phyloP scores from a whole-genome alignment of 2,113 vertebrate species.

The Trinectes maculatus region DNA sequence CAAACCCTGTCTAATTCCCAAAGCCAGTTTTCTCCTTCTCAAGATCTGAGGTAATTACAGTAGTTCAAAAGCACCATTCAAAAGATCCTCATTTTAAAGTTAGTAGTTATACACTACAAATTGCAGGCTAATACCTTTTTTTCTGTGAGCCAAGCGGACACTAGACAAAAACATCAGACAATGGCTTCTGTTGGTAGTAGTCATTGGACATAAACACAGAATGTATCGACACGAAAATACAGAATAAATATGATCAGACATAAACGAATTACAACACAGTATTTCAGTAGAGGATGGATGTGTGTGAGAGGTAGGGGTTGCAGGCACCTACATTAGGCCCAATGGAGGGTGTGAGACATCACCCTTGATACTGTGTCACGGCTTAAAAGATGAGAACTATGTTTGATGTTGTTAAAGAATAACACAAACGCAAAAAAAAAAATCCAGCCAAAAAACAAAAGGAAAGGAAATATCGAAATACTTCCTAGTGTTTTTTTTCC shows the following conservation, averaged over 20 bases:
- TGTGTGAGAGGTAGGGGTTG: constrained; percentile 82
- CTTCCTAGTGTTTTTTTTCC: constrained; percentile 8
- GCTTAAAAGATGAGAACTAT: constrained; percentile 57
- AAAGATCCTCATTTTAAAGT: constrained; percentile 55
- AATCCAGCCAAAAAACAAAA: background rate
- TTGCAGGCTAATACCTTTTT: constrained; percentile 47
- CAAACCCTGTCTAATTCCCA: constrained; percentile 31
- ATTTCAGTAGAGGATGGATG: constrained; percentile 72
- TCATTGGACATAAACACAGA: constrained; percentile 60
- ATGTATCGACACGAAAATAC: constrained; percentile 71
- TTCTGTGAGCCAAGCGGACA: constrained; percentile 49
- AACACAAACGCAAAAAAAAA: constrained; percentile 16
- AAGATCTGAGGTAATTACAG: constrained; percentile 76
- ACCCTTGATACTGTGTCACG: constrained; percentile 47
- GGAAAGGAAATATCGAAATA: constrained; percentile 4
- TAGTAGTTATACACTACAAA: constrained; percentile 72
- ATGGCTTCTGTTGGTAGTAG: constrained; percentile 61
- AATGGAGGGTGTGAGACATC: constrained; percentile 38
- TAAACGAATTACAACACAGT: constrained; percentile 75
- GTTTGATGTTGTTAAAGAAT: background rate
- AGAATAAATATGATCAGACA: constrained; percentile 80
- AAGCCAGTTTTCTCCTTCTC: constrained; percentile 62
- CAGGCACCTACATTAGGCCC: constrained; percentile 57
- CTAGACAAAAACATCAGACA: constrained; percentile 31
- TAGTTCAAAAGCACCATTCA: constrained; percentile 79